Conservation (phyloP, 1,140 invertebrate species). For the Drosophila obscura region DNA sequence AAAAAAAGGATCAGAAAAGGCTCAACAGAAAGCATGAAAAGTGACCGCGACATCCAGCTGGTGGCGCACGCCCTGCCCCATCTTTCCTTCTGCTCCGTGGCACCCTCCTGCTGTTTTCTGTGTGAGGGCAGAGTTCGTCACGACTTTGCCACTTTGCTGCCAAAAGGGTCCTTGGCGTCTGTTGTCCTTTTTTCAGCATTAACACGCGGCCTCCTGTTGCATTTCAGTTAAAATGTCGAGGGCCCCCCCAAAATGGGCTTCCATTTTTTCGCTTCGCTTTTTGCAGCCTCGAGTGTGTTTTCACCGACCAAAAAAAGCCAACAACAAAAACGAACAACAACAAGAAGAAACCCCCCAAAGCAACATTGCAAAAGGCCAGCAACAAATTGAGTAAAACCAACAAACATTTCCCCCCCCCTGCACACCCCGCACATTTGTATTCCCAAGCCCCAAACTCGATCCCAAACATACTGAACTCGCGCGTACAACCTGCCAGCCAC, state of each 20-base stretch:
- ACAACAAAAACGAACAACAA: background rate
- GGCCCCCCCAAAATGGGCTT: background rate
- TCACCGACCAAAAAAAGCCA: conserved; percentile 37
- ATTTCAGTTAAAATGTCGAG: conserved; percentile 55
- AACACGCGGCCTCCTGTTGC: conserved; percentile 69
- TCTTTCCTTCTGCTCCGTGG: background rate
- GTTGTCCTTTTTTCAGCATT: conserved; percentile 63
- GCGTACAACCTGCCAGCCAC: background rate
- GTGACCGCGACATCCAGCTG: conserved; percentile 50
- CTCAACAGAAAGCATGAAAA: conserved; percentile 66
- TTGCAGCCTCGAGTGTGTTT: conserved; percentile 44
- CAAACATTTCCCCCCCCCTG: conserved; percentile 17
- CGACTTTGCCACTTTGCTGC: conserved; percentile 56
- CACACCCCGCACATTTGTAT: conserved; percentile 40
- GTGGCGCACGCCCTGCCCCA: background rate
- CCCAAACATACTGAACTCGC: background rate
- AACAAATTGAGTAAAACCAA: conserved; percentile 46
- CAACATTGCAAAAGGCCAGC: conserved; percentile 43
- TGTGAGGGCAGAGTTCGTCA: conserved; percentile 54
- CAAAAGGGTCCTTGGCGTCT: conserved; percentile 40
- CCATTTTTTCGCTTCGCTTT: conserved; percentile 38
- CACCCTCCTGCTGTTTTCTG: background rate
- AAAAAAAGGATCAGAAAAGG: conserved; percentile 43
- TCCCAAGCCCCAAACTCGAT: conserved; percentile 14
- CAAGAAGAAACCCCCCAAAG: background rate